phyloP scores from a whole-genome alignment of 30 jellyfish, hydroid and myxozoan genomes.

The Catostylus mosaicus region DNA sequence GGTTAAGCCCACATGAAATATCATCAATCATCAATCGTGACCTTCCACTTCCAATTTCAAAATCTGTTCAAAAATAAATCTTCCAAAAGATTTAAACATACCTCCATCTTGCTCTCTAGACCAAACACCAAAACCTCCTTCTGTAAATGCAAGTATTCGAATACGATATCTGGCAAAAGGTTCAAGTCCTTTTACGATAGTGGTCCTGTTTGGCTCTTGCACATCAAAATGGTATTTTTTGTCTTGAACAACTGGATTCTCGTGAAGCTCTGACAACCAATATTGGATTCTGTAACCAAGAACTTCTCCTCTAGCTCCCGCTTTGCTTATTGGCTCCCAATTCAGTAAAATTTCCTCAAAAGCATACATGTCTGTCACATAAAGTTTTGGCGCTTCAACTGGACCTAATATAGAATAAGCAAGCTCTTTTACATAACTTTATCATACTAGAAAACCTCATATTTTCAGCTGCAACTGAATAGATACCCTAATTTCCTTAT shows the following conservation, averaged over 20 bases:
- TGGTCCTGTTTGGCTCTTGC: conserved; percentile 42
- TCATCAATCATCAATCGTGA: no score
- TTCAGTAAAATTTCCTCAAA: conserved; percentile 32
- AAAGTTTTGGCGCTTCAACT: conserved; percentile 26
- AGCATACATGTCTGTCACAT: conserved; percentile 20
- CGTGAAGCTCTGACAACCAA: conserved; percentile 32
- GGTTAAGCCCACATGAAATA: no score
- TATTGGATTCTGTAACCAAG: conserved; percentile 48
- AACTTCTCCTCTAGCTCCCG: conserved; percentile 46
- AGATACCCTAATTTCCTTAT: no score
- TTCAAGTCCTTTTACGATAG: not conserved
- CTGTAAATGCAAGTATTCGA: conserved; percentile 43
- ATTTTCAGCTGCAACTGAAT: no score
- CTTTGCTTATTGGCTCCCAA: conserved; percentile 35
- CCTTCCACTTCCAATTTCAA: no score
- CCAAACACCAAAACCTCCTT: conserved; percentile 60
- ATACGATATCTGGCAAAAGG: conserved; percentile 37
- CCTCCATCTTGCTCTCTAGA: conserved; percentile 26
- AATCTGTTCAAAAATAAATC: no score
- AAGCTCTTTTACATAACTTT: no score
- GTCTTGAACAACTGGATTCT: not conserved
- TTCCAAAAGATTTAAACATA: no score
- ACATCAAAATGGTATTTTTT: not conserved
- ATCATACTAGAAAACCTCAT: no score
- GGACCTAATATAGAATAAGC: conserved; percentile 24